These are phyloP conservation scores for Axis porcinus DNA, from an alignment of 2,113 vertebrate genomes.

Conservation along the genomic window DNA sequence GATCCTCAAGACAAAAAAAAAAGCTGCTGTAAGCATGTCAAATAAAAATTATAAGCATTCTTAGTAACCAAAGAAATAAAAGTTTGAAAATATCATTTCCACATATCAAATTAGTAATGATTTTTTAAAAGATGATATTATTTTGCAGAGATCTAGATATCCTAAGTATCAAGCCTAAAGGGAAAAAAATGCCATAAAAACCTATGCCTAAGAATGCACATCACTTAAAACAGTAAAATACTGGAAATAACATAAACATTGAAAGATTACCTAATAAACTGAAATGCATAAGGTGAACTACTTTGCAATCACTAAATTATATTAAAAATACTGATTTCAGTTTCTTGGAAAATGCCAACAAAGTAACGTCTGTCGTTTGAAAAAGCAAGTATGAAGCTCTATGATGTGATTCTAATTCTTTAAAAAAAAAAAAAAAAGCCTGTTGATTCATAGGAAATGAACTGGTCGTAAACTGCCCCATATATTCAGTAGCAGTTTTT, in stretches of 20 bases:
- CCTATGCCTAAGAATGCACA: neutral
- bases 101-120: neutral
- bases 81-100: neutral
- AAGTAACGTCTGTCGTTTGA: neutral
- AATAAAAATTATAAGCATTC: neutral
- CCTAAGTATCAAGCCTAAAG: neutral
- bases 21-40: neutral
- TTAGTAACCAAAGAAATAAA: neutral
- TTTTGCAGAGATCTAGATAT: neutral
- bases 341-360: neutral
- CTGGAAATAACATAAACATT: neutral
- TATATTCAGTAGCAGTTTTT: neutral
- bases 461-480: neutral
- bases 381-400: neutral
- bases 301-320: neutral
- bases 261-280: neutral
- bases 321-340: neutral
- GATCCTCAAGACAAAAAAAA: neutral
- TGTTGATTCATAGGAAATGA: neutral
- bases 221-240: neutral
- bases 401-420: neutral
- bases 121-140: neutral
- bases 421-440: neutral
- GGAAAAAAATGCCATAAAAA: neutral
- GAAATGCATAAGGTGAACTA: neutral